phyloP scores from a whole-genome alignment of 2,797 vertebrate species.

The Phoeniculus purpureus region DNA sequence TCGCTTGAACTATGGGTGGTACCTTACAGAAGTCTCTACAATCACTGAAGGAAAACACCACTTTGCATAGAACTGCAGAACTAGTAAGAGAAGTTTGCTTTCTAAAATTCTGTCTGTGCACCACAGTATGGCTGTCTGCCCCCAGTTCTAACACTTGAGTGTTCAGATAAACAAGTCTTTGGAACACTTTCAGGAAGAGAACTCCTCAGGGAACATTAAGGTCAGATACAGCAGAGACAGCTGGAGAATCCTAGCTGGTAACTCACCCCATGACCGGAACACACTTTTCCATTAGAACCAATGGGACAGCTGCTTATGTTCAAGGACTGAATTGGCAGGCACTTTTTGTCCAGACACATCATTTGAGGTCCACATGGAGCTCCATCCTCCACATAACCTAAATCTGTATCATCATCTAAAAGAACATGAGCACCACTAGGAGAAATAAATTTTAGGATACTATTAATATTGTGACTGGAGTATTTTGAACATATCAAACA shows the following conservation, averaged over 20 bases:
- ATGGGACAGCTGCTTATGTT: conserved; percentile 95
- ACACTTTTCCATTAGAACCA: conserved; percentile 91
- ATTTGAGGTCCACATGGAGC: conserved; percentile 97
- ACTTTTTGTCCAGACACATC: conserved; percentile 99
- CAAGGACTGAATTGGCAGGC: conserved; percentile 95
- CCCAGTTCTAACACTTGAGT: neutral
- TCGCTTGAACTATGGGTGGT: neutral
- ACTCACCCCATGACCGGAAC: conserved; percentile 95
- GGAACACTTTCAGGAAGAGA: neutral
- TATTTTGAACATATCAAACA: neutral
- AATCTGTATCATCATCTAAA: conserved; percentile 95
- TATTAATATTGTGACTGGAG: conserved; percentile 11
- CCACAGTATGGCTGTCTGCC: neutral
- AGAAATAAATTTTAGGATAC: conserved; percentile 33
- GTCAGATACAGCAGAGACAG: neutral
- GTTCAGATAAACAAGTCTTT: neutral
- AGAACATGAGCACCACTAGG: conserved; percentile 93
- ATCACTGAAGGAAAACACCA: neutral
- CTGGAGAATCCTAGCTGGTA: neutral
- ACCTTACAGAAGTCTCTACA: neutral
- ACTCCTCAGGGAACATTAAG: neutral
- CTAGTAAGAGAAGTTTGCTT: neutral
- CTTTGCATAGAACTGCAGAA: neutral
- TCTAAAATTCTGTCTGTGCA: neutral
- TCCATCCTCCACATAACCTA: conserved; percentile 98